Conservation (phyloP, 2,113 vertebrate genomes). For the Phrynosoma blainvillii region DNA sequence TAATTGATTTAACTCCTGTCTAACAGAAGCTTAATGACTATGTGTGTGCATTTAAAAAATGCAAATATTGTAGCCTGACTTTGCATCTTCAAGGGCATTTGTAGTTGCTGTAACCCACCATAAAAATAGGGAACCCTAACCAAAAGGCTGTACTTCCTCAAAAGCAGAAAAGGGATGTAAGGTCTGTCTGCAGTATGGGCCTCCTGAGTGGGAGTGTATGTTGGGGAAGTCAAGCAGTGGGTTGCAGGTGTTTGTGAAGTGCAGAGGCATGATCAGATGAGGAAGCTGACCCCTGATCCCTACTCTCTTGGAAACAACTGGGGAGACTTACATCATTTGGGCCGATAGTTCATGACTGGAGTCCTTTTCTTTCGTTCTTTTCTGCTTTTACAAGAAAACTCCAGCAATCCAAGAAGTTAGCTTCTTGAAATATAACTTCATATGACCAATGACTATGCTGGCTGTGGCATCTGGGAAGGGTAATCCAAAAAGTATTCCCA, state of each 20-base stretch:
- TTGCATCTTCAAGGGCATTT: background rate
- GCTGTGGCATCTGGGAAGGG: too few species aligned
- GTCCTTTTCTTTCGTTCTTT: background rate
- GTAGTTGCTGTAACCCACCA: background rate
- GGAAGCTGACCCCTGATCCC: background rate
- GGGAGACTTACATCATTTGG: background rate
- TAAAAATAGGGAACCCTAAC: background rate
- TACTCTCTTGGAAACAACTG: background rate
- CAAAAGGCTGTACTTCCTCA: background rate
- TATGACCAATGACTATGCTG: too few species aligned
- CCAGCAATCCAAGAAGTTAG: too few species aligned
- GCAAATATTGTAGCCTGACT: background rate
- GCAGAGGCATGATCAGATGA: background rate
- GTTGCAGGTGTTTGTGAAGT: background rate
- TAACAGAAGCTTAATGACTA: background rate
- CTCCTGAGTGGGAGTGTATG: background rate
- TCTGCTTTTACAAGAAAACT: background rate
- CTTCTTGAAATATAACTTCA: too few species aligned
- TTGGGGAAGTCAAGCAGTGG: background rate
- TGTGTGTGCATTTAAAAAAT: background rate
- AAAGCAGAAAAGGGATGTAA: background rate
- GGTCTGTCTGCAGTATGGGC: background rate
- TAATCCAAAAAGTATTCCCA: too few species aligned
- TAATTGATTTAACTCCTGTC: background rate
- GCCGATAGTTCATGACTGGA: background rate